Evolutionary conservation across 2,797 vertebrate species (phyloP).

Genomic region (Xenopus petersii): DNA sequence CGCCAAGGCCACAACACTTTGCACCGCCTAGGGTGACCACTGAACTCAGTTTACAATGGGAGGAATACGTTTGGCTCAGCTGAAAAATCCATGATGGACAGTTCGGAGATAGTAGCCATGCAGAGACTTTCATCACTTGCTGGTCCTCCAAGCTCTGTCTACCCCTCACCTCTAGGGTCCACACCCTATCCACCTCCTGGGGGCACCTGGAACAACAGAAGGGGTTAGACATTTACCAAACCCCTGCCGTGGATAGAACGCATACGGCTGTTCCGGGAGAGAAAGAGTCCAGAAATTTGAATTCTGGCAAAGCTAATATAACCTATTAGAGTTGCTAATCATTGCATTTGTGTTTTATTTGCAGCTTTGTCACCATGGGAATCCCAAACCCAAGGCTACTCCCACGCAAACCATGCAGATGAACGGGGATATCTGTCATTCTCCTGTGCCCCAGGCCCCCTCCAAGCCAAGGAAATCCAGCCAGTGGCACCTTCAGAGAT

Average conservation of each 20-base stretch:
- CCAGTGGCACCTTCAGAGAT: not conserved
- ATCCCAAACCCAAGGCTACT: not conserved
- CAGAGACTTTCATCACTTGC: constrained; percentile 93
- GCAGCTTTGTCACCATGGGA: not conserved
- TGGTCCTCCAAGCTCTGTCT: constrained; percentile 74
- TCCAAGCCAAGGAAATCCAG: not conserved
- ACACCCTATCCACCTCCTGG: constrained; percentile 40
- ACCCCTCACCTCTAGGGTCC: constrained; percentile 66
- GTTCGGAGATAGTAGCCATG: constrained; percentile 55
- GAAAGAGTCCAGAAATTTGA: constrained; percentile 45
- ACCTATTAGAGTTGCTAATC: no score
- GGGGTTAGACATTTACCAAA: constrained; percentile 29
- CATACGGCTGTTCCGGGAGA: constrained; percentile 62
- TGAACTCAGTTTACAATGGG: constrained; percentile 59
- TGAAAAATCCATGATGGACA: no score
- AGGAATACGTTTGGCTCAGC: no score
- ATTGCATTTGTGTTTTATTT: not conserved
- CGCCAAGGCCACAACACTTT: constrained; percentile 61
- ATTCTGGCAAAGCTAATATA: no score
- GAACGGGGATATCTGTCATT: not conserved
- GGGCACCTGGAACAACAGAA: constrained; percentile 36
- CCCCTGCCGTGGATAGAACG: constrained; percentile 39
- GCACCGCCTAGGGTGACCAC: constrained; percentile 69
- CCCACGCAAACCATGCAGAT: not conserved
- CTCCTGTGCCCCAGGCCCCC: not conserved